Base-by-base conservation (phyloP, 2,888 invertebrate species). In the Lissocephala sabroskyi region DNA sequence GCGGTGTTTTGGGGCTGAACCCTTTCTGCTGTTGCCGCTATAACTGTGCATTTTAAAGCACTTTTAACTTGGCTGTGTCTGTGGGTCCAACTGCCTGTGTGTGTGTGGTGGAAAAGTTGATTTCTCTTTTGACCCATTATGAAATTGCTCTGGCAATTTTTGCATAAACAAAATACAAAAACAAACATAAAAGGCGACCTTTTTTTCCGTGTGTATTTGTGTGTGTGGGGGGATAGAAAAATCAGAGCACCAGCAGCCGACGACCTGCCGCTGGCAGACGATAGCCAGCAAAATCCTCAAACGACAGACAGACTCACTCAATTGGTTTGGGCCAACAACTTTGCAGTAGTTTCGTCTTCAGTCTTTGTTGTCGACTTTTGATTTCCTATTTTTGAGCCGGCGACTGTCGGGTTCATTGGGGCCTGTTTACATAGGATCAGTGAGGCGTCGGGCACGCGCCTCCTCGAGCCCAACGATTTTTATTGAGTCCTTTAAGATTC, bases 71-170 rank as follows among this genome's bases (percentile, higher is more conserved):
- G n/a, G n/a, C n/a, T n/a, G n/a, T n/a, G n/a, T n/a, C n/a, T n/a
- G n/a, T n/a, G n/a, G n/a, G n/a, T n/a, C n/a, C 63, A 58, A 71
- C 65, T 49, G 19, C 30, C 32, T 43, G 16, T 29, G 9, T n/a
- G n/a, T 41, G 43, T 49, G 40, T 43, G 32, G 43, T 40, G 18
- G 17, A 65, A 73, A 74, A 76, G 66, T 74, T 74, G 74, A 74
- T 74, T 74, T 74, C 76, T 74, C 74, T 59, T 74, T 76, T 76
- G 74, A 70, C 74, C 74, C 74, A 74, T 74, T 74, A 76, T 65
- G 67, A 74, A 73, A 74, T 74, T 73, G 74, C 74, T 70, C 62
- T 57, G 65, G 74, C 65, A 67, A 73, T 65, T 74, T 70, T 73
- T 65, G 76, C 67, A 73, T 68, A 68, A 73, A 68, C 73, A 73